phyloP scores from a whole-genome alignment of 1,140 invertebrate species.

The Apis cerana region DNA sequence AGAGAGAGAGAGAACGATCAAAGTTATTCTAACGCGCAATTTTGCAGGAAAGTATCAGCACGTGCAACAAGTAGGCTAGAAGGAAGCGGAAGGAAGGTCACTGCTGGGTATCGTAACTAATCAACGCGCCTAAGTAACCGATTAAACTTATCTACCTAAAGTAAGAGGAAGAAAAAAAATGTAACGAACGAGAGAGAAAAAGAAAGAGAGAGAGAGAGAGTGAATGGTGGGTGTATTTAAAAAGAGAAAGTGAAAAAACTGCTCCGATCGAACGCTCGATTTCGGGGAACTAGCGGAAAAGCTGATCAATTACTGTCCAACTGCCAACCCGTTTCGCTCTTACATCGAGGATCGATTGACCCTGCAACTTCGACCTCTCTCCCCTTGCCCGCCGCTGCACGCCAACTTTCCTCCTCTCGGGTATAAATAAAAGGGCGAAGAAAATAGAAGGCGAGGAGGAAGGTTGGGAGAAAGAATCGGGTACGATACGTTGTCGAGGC shows the following conservation, averaged over 20 bases:
- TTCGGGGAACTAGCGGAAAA: constrained; percentile 5
- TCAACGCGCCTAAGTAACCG: constrained; percentile 72
- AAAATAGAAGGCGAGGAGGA: neutral
- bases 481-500: neutral
- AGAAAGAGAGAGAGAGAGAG: neutral
- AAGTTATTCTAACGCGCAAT: constrained; percentile 74
- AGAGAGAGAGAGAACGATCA: constrained; percentile 46
- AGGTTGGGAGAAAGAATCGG: neutral
- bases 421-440: neutral
- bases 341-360: neutral
- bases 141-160: constrained; percentile 67
- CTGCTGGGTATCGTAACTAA: constrained; percentile 52
- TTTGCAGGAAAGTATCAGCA: constrained; percentile 51
- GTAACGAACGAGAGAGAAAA: constrained; percentile 47
- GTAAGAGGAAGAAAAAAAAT: constrained; percentile 10
- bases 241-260: too few species aligned
- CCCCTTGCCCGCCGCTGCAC: neutral
- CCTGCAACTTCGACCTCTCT: neutral
- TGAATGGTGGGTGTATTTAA: constrained; percentile 1
- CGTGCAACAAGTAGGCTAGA: constrained; percentile 41
- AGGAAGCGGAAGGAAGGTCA: constrained; percentile 3
- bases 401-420: neutral
- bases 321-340: constrained; percentile 29
- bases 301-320: constrained; percentile 54
- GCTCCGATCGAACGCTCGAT: constrained; percentile 20